Conservation (phyloP, 2,113 vertebrate species). For the Zingel zingel region DNA sequence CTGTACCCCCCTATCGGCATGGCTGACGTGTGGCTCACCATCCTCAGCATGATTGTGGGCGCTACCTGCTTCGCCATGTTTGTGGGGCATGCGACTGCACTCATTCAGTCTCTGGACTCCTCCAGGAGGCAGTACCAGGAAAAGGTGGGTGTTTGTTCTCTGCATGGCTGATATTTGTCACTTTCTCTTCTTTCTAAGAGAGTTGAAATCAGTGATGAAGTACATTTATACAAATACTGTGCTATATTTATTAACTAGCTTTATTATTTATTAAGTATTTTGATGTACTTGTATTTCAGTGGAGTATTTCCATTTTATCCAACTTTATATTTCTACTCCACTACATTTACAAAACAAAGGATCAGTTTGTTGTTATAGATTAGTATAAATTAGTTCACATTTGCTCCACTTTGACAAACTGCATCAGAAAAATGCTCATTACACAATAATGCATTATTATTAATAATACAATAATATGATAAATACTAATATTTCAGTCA, state of each 20-base stretch:
- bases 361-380: neutral
- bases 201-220: neutral
- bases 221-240: neutral
- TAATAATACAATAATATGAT: neutral
- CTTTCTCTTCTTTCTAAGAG: neutral
- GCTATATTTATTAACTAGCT: neutral
- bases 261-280: neutral
- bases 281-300: neutral
- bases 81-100: slow-evolving; percentile 97
- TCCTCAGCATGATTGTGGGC: slow-evolving; percentile 99
- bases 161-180: neutral
- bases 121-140: slow-evolving; percentile 98
- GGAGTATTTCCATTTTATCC: neutral
- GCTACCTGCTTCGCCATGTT: slow-evolving; percentile 99
- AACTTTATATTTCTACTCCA: neutral
- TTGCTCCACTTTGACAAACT: neutral
- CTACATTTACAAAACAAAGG: neutral
- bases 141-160: slow-evolving; percentile 87
- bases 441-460: neutral
- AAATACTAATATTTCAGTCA: neutral
- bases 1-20: slow-evolving; percentile 95
- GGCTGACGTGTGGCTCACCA: slow-evolving; percentile 98
- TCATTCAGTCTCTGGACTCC: slow-evolving; percentile 98
- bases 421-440: neutral
- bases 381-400: neutral